Conservation (phyloP, 2,888 invertebrate species). For the Monoplex corrugatus region DNA sequence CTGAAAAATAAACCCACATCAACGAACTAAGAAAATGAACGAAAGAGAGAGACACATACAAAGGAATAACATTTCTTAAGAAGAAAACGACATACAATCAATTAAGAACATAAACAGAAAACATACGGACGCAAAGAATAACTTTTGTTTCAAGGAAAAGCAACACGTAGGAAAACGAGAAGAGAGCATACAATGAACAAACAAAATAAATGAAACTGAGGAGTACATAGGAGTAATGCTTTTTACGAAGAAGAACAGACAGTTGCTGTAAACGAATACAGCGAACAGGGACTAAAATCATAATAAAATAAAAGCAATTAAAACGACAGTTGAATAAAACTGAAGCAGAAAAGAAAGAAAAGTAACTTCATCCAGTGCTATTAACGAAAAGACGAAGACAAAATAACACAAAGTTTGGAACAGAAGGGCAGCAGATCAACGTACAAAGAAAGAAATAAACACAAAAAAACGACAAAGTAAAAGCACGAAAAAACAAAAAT, state of each 20-base stretch:
- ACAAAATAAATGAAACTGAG: no score
- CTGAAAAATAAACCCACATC: no score
- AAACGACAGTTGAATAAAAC: neutral
- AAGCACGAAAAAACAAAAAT: neutral
- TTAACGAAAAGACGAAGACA: neutral
- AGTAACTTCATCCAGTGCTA: no score
- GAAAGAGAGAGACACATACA: neutral
- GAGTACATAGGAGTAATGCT: no score
- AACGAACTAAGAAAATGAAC: neutral
- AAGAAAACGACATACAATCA: no score
- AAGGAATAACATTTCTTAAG: neutral
- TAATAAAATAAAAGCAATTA: neutral
- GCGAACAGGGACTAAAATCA: neutral
- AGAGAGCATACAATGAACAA: no score
- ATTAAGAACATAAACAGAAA: no score
- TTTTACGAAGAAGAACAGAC: neutral
- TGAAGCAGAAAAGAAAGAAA: neutral
- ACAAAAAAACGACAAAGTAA: neutral
- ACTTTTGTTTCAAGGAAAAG: no score
- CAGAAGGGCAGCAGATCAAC: neutral
- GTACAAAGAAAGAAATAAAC: neutral
- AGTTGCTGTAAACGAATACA: neutral
- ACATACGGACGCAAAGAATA: no score
- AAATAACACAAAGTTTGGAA: neutral
- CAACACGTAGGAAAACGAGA: no score